These are phyloP conservation scores for Gnathonemus longibarbis DNA, from an alignment of 2,113 vertebrate species.

Conservation along the genomic window DNA sequence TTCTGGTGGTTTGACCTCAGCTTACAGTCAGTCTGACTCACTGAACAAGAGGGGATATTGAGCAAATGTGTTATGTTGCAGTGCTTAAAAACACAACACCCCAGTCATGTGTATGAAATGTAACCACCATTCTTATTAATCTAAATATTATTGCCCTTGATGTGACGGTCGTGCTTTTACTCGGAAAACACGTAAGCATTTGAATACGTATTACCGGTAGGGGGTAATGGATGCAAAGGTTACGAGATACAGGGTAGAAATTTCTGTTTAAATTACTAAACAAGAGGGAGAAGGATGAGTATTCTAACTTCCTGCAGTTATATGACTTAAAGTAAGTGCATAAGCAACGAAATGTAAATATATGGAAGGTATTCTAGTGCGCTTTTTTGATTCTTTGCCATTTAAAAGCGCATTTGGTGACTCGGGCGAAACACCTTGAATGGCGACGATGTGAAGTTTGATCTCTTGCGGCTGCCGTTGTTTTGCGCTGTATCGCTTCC, in stretches of 20 bases:
- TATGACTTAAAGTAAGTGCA: background rate
- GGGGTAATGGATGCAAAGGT: background rate
- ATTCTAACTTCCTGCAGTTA: background rate
- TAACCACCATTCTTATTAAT: background rate
- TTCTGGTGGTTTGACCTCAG: background rate
- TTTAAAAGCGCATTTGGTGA: background rate
- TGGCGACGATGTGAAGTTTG: background rate
- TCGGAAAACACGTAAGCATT: background rate
- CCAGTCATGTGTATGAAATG: background rate
- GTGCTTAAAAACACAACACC: background rate
- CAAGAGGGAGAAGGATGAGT: background rate
- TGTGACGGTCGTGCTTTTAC: background rate
- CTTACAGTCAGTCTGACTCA: background rate
- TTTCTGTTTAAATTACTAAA: background rate
- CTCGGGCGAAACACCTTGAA: background rate
- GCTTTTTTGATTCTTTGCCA: background rate
- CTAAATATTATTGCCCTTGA: background rate
- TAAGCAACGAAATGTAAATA: background rate
- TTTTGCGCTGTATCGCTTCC: background rate
- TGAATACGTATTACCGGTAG: background rate
- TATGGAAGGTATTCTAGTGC: background rate
- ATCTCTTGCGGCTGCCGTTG: background rate
- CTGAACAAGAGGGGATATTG: background rate
- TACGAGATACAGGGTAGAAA: background rate
- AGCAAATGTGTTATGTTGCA: background rate